Percentiles rank a stretch among this genome's conserved stretches.
phyloP scores from a whole-genome alignment of 2,113 vertebrate genomes.

The Nothoprocta pentlandii region DNA sequence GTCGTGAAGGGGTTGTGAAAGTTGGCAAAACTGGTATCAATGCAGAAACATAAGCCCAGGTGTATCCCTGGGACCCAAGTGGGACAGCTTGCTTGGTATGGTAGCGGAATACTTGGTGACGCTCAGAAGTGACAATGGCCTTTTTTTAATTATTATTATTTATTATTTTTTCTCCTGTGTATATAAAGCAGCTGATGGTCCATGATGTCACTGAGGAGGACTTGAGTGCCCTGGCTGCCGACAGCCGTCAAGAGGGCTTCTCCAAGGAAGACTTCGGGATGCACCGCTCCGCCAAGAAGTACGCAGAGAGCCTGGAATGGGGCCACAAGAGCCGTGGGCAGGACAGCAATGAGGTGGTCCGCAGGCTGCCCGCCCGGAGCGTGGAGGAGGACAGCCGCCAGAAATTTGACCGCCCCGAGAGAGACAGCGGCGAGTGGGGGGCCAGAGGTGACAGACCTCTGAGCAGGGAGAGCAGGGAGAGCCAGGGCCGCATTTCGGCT shows the following conservation, averaged over 20 bases:
- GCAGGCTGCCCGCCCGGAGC: neutral
- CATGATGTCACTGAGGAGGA: conserved; percentile 55
- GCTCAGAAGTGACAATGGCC: neutral
- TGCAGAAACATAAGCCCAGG: neutral
- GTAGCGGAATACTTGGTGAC: neutral
- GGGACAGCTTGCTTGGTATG: neutral
- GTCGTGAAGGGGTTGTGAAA: neutral
- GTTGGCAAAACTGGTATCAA: neutral
- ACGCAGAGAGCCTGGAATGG: neutral
- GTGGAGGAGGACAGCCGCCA: conserved; percentile 53
- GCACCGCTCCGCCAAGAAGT: neutral
- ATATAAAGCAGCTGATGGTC: conserved; percentile 38
- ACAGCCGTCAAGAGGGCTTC: conserved; percentile 3
- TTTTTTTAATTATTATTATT: neutral
- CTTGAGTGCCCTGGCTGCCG: neutral
- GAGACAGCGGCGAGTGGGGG: neutral
- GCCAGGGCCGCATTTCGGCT: neutral
- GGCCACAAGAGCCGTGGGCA: neutral
- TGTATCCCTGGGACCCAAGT: accelerated
- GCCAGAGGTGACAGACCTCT: neutral
- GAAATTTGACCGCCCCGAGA: neutral
- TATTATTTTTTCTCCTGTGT: neutral
- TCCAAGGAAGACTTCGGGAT: neutral
- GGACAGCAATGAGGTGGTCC: conserved; percentile 58
- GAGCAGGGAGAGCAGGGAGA: conserved; percentile 41